Conservation (phyloP, 2,113 vertebrate species). For the Oncorhynchus masou region DNA sequence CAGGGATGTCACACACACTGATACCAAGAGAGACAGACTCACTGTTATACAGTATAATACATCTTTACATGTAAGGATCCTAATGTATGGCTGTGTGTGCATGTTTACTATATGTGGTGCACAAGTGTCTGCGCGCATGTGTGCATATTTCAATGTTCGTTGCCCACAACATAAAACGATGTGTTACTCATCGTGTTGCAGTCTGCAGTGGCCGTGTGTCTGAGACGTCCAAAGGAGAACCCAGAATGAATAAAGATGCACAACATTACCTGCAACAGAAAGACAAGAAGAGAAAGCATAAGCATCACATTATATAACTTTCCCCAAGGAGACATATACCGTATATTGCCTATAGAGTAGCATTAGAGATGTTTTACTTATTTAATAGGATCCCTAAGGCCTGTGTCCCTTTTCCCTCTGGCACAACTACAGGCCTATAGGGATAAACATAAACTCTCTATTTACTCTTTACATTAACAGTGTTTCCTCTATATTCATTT, state of each 20-base stretch:
- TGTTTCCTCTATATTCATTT: too few species aligned
- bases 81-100: conserved; percentile 18
- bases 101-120: neutral
- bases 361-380: too few species aligned
- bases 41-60: neutral
- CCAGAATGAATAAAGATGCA: conserved; percentile 37
- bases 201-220: neutral
- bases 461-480: too few species aligned
- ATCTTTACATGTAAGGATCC: neutral
- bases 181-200: conserved; percentile 12
- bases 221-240: neutral
- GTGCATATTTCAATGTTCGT: neutral
- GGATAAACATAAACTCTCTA: too few species aligned
- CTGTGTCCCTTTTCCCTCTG: too few species aligned
- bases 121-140: neutral
- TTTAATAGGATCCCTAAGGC: too few species aligned
- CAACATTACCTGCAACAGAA: conserved; percentile 68
- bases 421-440: too few species aligned
- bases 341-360: too few species aligned
- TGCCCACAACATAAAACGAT: neutral
- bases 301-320: too few species aligned
- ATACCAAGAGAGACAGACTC: too few species aligned
- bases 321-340: too few species aligned
- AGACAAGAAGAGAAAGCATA: conserved; percentile 30
- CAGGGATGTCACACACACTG: too few species aligned